phyloP scores from a whole-genome alignment of 2,797 vertebrate genomes.

The Podarcis lilfordi region DNA sequence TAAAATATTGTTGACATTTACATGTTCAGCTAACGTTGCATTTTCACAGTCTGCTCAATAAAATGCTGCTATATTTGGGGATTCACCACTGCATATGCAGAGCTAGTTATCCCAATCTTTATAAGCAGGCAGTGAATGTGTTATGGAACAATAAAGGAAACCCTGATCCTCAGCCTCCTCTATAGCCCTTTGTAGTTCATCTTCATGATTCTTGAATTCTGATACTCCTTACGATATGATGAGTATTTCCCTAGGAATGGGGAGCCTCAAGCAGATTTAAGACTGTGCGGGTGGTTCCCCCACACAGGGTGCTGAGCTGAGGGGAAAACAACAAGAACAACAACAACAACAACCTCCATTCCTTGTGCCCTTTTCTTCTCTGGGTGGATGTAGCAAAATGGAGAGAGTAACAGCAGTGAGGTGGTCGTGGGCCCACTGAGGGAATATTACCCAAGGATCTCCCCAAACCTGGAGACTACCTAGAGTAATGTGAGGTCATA shows the following conservation, averaged over 20 bases:
- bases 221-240: neutral
- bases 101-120: conserved; percentile 39
- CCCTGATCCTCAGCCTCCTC: conserved; percentile 11
- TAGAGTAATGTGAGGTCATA: conserved; percentile 29
- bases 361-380: neutral
- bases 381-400: neutral
- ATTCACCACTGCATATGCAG: conserved; percentile 40
- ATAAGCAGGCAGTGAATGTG: conserved; percentile 37
- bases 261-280: neutral
- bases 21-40: conserved; percentile 32
- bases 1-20: conserved; percentile 64
- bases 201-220: neutral
- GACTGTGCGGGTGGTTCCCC: too few relatives aligned
- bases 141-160: conserved; percentile 17
- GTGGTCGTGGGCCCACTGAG: neutral
- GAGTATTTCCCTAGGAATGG: conserved; percentile 25
- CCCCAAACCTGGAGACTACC: conserved; percentile 11
- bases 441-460: neutral
- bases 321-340: too few relatives aligned
- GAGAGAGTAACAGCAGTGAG: neutral
- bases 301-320: too few relatives aligned
- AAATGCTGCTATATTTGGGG: conserved; percentile 33
- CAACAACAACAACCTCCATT: too few relatives aligned
- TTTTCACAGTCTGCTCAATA: conserved; percentile 43
- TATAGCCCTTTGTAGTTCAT: conserved; percentile 2